Evolutionary conservation across 2,797 vertebrate genomes (phyloP), one percentile per base, ranked within the genome.

Genomic region (Selene dorsalis): DNA sequence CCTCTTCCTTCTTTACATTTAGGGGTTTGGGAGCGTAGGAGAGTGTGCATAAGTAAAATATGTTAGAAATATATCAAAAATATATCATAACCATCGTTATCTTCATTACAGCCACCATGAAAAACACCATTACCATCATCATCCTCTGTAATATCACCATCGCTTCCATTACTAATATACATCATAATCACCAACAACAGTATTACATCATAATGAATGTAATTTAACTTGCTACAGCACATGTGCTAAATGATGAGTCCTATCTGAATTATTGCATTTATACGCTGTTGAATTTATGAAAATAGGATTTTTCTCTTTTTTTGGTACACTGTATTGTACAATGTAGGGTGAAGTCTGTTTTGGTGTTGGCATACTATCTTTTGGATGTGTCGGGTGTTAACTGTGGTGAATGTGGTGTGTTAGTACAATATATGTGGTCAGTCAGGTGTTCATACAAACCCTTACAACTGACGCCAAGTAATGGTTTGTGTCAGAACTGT

Each of bases 241-340:
- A 80, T 89, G 90, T 93, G 92, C 93, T 93, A 94, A 95, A 94
- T 91, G 84, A 94, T 87, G 87, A 93, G 79, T 92, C 86, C 92
- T 95, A 94, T 88, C 90, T 90, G 93, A 94, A 94, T 96, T 96
- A 96, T 96, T 96, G 95, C 95, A 96, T 95, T 95, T 93, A 96
- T 96, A 96, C 95, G 95, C 95, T 95, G 93, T 95, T 94, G 89
- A 93, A 92, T 92, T 93, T 88, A 95, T 93, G 93, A 92, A 93
- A 93, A 92, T 91, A 91, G 80, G 75, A 82, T 84, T 86, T 87
- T 86, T 89, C 80, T 67, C 60, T 81, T 87, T 87, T 87, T 91
- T 90, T 87, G 66, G 82, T 92, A 90, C 87, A 92, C 84, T 92
- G 84, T 89, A 83, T 89, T 84, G 71, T 90, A 92, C 88, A 93